A percentile compares a stretch with the other conserved stretches of the same genome.
phyloP scores from a whole-genome alignment of 2,797 vertebrate species.

The Eurystomus glaucurus region DNA sequence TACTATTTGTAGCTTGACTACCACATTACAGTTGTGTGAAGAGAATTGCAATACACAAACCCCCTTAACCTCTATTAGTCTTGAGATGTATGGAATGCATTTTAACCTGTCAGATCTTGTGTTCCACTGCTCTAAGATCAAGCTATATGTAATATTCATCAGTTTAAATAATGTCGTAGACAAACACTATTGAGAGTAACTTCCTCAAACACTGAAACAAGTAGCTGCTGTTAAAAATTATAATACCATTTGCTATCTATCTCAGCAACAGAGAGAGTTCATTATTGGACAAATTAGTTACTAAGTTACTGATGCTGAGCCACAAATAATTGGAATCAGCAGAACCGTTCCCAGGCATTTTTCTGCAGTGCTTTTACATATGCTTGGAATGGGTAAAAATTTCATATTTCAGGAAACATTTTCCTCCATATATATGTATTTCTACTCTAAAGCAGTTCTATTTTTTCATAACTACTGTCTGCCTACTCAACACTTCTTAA shows the following conservation, averaged over 20 bases:
- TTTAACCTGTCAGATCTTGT: slow-evolving; percentile 72
- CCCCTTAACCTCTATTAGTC: slow-evolving; percentile 65
- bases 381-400: slow-evolving; percentile 30
- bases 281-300: slow-evolving; percentile 79
- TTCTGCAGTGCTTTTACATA: slow-evolving; percentile 58
- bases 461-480: not conserved
- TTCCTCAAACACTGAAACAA: slow-evolving; percentile 57
- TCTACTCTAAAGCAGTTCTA: not conserved
- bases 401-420: not conserved
- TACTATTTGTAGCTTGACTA: slow-evolving; percentile 48
- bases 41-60: slow-evolving; percentile 61
- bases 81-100: slow-evolving; percentile 52
- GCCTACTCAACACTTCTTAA: not conserved
- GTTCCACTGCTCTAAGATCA: slow-evolving; percentile 54
- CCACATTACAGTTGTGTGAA: slow-evolving; percentile 22
- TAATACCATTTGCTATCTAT: slow-evolving; percentile 61
- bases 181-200: not conserved
- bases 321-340: slow-evolving; percentile 69
- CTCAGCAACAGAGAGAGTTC: slow-evolving; percentile 67
- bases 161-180: slow-evolving; percentile 33
- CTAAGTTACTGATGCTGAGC: slow-evolving; percentile 66
- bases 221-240: slow-evolving; percentile 60
- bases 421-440: not conserved
- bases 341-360: slow-evolving; percentile 38
- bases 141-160: slow-evolving; percentile 67